These are phyloP conservation scores for Mixornis gularis DNA, from an alignment of 2,113 vertebrate genomes.

Conservation along the genomic window DNA sequence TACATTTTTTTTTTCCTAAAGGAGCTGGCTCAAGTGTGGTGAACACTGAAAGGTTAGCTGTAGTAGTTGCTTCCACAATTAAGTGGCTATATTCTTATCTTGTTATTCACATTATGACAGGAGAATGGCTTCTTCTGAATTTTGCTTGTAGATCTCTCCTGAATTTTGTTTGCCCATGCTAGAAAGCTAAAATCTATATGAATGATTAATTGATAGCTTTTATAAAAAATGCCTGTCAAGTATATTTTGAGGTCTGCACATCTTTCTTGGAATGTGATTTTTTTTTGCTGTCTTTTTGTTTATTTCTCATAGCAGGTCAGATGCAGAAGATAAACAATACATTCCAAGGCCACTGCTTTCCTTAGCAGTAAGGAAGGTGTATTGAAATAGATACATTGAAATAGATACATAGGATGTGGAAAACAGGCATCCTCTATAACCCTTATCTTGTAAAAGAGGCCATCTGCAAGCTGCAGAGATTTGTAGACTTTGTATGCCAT, in stretches of 20 bases:
- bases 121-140: not conserved
- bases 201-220: not conserved
- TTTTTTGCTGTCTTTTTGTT: not conserved
- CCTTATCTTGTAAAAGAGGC: not conserved
- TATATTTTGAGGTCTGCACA: not conserved
- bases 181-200: not conserved
- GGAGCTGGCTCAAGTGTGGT: not conserved
- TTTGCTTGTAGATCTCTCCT: not conserved
- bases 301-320: not conserved
- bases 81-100: not conserved
- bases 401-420: not conserved
- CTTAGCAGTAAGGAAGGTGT: not conserved
- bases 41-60: not conserved
- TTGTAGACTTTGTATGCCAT: not conserved
- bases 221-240: not conserved
- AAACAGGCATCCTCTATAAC: not conserved
- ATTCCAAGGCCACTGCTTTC: not conserved
- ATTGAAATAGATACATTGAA: not conserved
- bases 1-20: fast-evolving
- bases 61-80: not conserved
- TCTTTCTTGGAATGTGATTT: not conserved
- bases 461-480: not conserved
- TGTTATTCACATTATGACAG: not conserved
- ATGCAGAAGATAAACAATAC: not conserved
- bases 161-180: not conserved